phyloP scores from a whole-genome alignment of 2,113 vertebrate species.

The Syngnathoides biaculeatus region DNA sequence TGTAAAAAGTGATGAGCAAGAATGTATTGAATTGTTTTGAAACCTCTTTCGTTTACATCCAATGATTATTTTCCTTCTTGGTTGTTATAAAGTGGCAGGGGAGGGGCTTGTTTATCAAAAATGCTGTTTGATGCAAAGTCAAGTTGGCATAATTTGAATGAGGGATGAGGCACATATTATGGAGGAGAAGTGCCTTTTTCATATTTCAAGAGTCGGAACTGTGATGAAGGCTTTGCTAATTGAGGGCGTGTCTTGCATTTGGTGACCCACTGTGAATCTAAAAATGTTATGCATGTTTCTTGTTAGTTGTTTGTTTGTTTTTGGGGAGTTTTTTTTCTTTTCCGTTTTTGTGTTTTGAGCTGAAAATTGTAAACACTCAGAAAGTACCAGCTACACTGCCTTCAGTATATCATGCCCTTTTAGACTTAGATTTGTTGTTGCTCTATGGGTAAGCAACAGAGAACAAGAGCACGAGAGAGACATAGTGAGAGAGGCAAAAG shows the following conservation, averaged over 20 bases:
- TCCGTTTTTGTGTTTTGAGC: conserved; percentile 28
- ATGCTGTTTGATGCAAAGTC: conserved; percentile 34
- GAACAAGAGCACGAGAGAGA: conserved; percentile 41
- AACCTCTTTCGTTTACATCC: conserved; percentile 62
- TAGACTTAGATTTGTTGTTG: conserved; percentile 63
- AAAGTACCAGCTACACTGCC: conserved; percentile 82
- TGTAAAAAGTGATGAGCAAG: conserved; percentile 48
- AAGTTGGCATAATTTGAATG: conserved; percentile 16
- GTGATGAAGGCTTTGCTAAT: conserved; percentile 47
- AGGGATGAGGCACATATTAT: conserved; percentile 43
- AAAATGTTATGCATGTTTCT: conserved; percentile 13
- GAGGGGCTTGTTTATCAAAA: conserved; percentile 31
- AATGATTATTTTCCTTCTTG: conserved; percentile 39
- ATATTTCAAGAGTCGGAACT: conserved; percentile 48
- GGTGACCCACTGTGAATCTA: conserved; percentile 41
- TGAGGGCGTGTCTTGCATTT: conserved; percentile 41
- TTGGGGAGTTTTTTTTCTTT: conserved; percentile 6
- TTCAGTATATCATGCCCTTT: conserved; percentile 72
- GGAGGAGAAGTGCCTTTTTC: conserved; percentile 63
- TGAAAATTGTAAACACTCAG: conserved; percentile 72
- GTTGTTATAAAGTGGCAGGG: conserved; percentile 24
- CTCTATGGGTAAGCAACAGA: conserved; percentile 57
- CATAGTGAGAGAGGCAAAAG: conserved; percentile 45
- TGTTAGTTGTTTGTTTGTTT: not conserved
- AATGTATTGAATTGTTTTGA: conserved; percentile 65